Evolutionary conservation across 2,888 invertebrate species (phyloP).

Genomic region (Esperia sulphurella): DNA sequence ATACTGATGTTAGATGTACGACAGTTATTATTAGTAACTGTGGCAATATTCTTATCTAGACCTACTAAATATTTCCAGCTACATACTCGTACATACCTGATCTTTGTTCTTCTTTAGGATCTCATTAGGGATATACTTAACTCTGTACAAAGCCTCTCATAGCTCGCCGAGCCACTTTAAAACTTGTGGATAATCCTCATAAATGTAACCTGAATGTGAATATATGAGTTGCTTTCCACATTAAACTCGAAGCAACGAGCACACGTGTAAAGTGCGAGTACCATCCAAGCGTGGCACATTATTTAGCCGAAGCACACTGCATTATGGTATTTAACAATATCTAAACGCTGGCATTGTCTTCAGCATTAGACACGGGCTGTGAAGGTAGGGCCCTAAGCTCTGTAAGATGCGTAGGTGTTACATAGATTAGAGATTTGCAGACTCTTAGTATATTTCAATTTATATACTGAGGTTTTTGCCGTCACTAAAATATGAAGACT

Average conservation of each 20-base stretch:
- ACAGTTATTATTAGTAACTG: too few species aligned
- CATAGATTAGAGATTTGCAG: slow-evolving; percentile 34
- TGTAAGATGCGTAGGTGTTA: slow-evolving; percentile 49
- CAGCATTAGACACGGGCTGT: slow-evolving; percentile 58
- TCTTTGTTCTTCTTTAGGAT: too few species aligned
- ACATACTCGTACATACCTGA: too few species aligned
- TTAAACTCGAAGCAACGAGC: slow-evolving; percentile 6
- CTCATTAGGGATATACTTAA: too few species aligned
- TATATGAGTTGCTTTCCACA: slow-evolving; percentile 1
- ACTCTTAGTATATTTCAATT: background rate
- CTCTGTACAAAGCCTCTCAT: too few species aligned
- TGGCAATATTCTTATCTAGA: too few species aligned
- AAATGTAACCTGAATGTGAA: background rate
- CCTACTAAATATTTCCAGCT: too few species aligned
- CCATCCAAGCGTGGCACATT: slow-evolving; percentile 42
- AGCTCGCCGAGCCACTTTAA: too few species aligned
- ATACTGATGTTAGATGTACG: too few species aligned
- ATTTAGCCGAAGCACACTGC: slow-evolving; percentile 53
- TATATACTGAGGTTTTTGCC: too few species aligned
- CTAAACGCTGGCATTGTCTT: slow-evolving; percentile 69
- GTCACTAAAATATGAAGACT: too few species aligned
- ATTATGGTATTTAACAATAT: slow-evolving; percentile 71
- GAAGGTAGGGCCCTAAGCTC: slow-evolving; percentile 40
- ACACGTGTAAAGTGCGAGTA: slow-evolving; percentile 12
- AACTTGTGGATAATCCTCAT: background rate